Evolutionary conservation across 2,113 vertebrate species (phyloP), one percentile per base, ranked within the genome.

Genomic region (Elephas maximus): DNA sequence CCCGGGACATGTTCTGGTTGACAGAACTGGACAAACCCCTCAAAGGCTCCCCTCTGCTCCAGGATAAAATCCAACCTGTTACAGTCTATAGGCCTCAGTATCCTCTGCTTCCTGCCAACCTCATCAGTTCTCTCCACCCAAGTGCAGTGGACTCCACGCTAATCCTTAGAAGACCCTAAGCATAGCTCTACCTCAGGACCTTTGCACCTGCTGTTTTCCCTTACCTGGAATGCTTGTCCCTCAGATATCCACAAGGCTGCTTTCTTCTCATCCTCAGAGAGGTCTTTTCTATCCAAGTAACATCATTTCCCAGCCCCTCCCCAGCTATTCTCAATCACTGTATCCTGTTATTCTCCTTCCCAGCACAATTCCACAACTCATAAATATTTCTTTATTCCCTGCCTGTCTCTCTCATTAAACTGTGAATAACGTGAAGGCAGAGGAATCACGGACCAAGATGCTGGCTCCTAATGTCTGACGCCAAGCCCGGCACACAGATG

Each of bases 391-490:
- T n/a, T 67, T 76, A 91, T 80, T 90, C n/a, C 24, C 53, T 80
- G 9, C 71, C 67, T 60, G 30, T n/a, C 28, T 76, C 57, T 92
- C 69, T 80, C 76, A 94, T 71, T 90, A 79, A 80, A 76, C 85
- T 65, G 0, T 37, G 73, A 88, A 12, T 51, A 83, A 96, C 28
- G 3, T n/a, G 60, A 84, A 3, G 33, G 33, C 41, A 73, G 77
- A 78, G 69, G 74, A 92, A 83, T 74, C 83, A 63, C 23, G 37
- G 44, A n/a, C 83, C 15, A 69, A 28, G 41, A 80, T 5, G 24
- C 15, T 21, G 69, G 30, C 57, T 26, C 11, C 62, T 4, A 62
- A 79, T 30, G 62, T 30, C 78, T 57, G 41, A 82, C 41, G 69
- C 1, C 0, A 10, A 60, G 45, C 53, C 87, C 17, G n/a, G 60